These are phyloP conservation scores for Sphenopsis melanotis DNA, from an alignment of 2,797 vertebrate genomes.

Conservation along the genomic window DNA sequence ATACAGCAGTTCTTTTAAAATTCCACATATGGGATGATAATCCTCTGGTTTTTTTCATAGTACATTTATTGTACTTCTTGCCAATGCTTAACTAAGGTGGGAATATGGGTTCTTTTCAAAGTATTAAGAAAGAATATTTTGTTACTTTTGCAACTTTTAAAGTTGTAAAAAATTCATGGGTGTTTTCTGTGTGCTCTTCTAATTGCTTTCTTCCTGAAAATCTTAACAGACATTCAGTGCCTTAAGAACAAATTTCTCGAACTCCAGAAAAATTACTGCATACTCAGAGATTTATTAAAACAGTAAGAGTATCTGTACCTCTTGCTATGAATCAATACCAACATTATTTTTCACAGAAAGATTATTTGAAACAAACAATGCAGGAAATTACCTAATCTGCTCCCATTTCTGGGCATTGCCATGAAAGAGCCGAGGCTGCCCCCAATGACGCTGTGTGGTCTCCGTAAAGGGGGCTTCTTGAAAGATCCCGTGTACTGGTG, in stretches of 20 bases:
- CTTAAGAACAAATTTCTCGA: neutral
- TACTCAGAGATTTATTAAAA: neutral
- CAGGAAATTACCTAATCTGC: constrained; percentile 88
- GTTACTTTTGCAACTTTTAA: neutral
- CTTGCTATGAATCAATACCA: neutral
- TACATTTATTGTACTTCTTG: neutral
- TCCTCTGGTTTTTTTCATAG: neutral
- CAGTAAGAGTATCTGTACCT: neutral
- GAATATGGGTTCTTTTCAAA: neutral
- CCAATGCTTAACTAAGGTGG: neutral
- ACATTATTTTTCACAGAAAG: neutral
- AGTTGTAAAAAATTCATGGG: neutral
- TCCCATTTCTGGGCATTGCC: constrained; percentile 97
- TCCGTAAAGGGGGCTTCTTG: constrained; percentile 94
- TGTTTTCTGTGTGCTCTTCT: neutral
- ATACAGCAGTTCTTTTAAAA: neutral
- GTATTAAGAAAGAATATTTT: neutral
- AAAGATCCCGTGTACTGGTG: constrained; percentile 98
- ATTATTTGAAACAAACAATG: neutral
- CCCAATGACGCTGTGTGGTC: constrained; percentile 97
- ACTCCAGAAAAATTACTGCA: neutral
- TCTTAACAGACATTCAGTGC: neutral
- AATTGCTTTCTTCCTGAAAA: neutral
- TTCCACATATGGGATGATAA: neutral
- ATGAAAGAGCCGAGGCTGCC: constrained; percentile 96